These are phyloP conservation scores for Disparrhopalites patrizii DNA, from an alignment of 2,888 invertebrate species.

Conservation along the genomic window DNA sequence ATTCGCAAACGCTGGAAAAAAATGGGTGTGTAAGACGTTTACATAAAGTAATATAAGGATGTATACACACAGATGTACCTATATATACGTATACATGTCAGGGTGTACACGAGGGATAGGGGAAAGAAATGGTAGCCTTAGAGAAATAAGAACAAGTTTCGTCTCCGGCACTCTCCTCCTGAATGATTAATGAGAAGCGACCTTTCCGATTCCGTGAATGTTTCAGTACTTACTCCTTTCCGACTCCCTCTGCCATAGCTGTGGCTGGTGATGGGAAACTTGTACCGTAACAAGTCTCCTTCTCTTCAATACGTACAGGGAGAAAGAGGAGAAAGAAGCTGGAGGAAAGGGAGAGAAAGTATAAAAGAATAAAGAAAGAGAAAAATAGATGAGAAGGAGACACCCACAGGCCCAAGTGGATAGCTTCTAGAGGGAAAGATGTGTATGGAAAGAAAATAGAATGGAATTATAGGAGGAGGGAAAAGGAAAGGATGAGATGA, in stretches of 20 bases:
- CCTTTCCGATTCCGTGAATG: conserved; percentile 24
- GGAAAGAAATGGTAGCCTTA: too few relatives aligned
- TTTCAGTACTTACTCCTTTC: conserved; percentile 5
- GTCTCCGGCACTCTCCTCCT: conserved; percentile 10
- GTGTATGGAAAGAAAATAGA: background rate
- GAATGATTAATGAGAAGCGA: conserved; percentile 26
- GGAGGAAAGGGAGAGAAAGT: background rate
- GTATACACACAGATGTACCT: too few relatives aligned
- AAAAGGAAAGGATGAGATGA: conserved; percentile 15
- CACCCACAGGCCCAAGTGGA: background rate
- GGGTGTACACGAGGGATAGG: background rate
- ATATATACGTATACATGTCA: too few relatives aligned
- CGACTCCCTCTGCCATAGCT: background rate
- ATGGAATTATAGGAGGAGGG: background rate
- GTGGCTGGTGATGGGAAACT: too few relatives aligned
- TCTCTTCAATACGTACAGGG: too few relatives aligned
- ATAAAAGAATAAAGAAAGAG: background rate
- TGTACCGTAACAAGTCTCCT: too few relatives aligned
- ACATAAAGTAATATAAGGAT: too few relatives aligned
- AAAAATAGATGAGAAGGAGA: background rate
- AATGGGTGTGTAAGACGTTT: too few relatives aligned
- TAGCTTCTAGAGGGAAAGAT: background rate
- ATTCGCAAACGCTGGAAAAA: too few relatives aligned
- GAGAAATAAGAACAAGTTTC: conserved; percentile 4
- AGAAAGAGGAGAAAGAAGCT: background rate